Evolutionary conservation across 2,888 invertebrate species (phyloP).

Genomic region (Ceramica pisi): DNA sequence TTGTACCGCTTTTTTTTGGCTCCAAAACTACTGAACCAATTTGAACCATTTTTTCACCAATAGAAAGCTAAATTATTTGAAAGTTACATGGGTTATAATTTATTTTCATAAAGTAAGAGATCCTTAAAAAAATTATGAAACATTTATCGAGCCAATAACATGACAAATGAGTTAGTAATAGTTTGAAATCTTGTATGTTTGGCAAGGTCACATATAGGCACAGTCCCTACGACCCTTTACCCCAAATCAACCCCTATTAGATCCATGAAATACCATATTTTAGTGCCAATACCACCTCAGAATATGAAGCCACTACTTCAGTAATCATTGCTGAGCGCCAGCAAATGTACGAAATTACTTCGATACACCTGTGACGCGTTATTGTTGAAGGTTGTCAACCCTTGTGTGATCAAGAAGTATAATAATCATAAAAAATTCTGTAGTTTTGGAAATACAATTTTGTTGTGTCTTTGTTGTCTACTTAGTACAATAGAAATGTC

Average conservation of each 20-base stretch:
- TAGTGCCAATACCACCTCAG: constrained; percentile 35
- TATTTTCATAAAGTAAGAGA: too few relatives aligned
- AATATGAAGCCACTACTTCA: constrained; percentile 48
- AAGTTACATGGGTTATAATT: too few relatives aligned
- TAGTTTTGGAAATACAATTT: constrained; percentile 20
- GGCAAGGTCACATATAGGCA: not conserved
- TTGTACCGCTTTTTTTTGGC: too few relatives aligned
- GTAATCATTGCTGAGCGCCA: constrained; percentile 48
- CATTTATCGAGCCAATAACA: too few relatives aligned
- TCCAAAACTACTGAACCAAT: too few relatives aligned
- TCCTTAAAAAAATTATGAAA: too few relatives aligned
- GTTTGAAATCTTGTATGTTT: constrained; percentile 15
- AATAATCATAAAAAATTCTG: constrained; percentile 30
- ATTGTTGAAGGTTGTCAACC: constrained; percentile 46
- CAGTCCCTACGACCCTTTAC: constrained; percentile 1
- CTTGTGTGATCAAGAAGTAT: constrained; percentile 30
- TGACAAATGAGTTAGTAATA: not conserved
- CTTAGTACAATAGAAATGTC: not conserved
- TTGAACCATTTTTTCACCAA: too few relatives aligned
- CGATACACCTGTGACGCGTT: constrained; percentile 53
- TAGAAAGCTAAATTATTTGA: too few relatives aligned
- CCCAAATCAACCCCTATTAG: constrained; percentile 28
- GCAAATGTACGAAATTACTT: constrained; percentile 46
- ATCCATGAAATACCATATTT: constrained; percentile 45
- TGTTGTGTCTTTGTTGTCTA: constrained; percentile 42